Conservation (phyloP, 1,140 invertebrate genomes). For the Zelostemma sp. region DNA sequence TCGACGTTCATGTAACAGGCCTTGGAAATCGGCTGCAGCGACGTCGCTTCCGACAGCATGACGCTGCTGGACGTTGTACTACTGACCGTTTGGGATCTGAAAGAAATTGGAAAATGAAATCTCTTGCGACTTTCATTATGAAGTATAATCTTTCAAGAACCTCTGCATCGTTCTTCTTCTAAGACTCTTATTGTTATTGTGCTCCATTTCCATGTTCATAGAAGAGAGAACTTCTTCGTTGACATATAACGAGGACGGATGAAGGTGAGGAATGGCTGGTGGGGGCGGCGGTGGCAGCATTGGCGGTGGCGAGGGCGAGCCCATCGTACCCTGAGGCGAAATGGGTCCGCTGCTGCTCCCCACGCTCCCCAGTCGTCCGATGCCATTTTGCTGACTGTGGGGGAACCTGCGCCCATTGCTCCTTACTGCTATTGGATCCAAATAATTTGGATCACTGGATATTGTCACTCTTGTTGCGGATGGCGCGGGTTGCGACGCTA, state of each 20-base stretch:
- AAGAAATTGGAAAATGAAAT: slow-evolving; percentile 12
- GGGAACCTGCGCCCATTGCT: slow-evolving; percentile 59
- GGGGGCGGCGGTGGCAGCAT: slow-evolving; percentile 64
- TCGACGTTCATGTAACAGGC: slow-evolving; percentile 66
- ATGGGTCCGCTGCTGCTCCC: slow-evolving; percentile 71
- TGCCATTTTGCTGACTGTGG: slow-evolving; percentile 68
- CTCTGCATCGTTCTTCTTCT: slow-evolving; percentile 58
- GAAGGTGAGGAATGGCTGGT: slow-evolving; percentile 50
- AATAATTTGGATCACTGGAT: slow-evolving; percentile 67
- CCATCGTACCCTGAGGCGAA: slow-evolving; percentile 71
- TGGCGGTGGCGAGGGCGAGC: slow-evolving; percentile 65
- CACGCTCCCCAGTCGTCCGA: slow-evolving; percentile 63
- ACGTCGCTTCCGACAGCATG: slow-evolving; percentile 43
- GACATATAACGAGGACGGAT: slow-evolving; percentile 64
- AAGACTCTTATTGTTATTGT: slow-evolving; percentile 67
- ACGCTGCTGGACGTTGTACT: slow-evolving; percentile 57
- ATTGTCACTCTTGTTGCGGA: slow-evolving; percentile 60
- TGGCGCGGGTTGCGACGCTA: slow-evolving; percentile 54
- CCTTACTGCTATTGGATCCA: slow-evolving; percentile 67
- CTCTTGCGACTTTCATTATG: not conserved
- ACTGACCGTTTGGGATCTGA: slow-evolving; percentile 57
- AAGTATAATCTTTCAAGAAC: slow-evolving; percentile 34
- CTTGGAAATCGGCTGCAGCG: slow-evolving; percentile 27
- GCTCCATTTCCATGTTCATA: slow-evolving; percentile 58
- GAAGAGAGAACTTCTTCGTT: slow-evolving; percentile 63